Base-by-base conservation (phyloP, 2,888 invertebrate genomes). In the Rotaria macrura region DNA sequence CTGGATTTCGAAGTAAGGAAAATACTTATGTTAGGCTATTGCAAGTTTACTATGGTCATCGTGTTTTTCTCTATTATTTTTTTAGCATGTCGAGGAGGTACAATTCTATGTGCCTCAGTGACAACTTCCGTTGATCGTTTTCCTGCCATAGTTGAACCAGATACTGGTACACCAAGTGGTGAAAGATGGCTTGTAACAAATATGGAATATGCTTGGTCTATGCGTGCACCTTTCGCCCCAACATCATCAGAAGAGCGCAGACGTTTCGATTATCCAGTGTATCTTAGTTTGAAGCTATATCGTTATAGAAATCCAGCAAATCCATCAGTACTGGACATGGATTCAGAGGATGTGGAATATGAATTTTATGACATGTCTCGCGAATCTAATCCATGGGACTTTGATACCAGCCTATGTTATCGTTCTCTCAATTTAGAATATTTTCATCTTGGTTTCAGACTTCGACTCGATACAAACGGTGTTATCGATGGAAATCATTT, bases 221-320 rank as follows among this genome's bases (percentile, higher is more conserved):
- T n/a, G 10, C 79, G 79, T 43, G 9, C 40, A 12, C 43, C 25
- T n/a, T n/a, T 9, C 14, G 6, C 43, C 25, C 79, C 12, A 1
- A 9, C 40, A 43, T n/a, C 79, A 79, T 10, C 79, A 7, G 25
- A 14, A 25, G 2, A 0, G 43, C 9, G 2, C 1, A 79, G 12
- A 79, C 12, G 12, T 10, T 79, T 79, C n/a, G 79, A 79, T 79
- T 79, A 79, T 79, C 79, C 79, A 14, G 79, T 79, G 9, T n/a
- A 43, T 79, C 43, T 79, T n/a, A 43, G 12, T 43, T 79, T 79
- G 34, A 40, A 14, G 43, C 12, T 79, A 12, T 43, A 43, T 79
- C 79, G 9, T n/a, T 38, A 6, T 20, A 3, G 17, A 5, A 1
- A 65, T 65, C 43, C 25, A n/a, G n/a, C 7, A 5, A 25, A 6